These are phyloP conservation scores for Melipona bicolor DNA, from an alignment of 2,888 invertebrate genomes.

Conservation along the genomic window DNA sequence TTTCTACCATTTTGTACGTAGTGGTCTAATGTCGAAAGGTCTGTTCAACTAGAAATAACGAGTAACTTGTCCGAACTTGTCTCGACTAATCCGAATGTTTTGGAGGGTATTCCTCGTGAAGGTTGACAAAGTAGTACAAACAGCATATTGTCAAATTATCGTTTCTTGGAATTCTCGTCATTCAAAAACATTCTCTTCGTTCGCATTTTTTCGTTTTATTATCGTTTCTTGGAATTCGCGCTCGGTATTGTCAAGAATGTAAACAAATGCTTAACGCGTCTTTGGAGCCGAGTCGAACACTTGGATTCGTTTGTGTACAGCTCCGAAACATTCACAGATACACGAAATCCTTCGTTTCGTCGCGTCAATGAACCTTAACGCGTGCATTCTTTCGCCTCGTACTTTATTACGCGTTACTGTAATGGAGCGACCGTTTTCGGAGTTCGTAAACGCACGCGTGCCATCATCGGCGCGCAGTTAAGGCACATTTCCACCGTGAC, in stretches of 20 bases:
- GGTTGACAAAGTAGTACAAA: not conserved
- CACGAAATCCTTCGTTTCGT: not conserved
- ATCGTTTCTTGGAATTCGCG: not conserved
- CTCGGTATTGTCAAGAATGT: not conserved
- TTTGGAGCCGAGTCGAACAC: not conserved
- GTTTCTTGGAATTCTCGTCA: not conserved
- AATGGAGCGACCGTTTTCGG: slow-evolving; percentile 18
- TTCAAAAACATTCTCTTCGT: not conserved
- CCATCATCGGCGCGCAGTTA: not conserved
- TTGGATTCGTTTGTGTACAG: not conserved
- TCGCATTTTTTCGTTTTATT: not conserved
- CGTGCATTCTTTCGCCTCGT: not conserved
- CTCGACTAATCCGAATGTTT: not conserved
- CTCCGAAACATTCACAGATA: not conserved
- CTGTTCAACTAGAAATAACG: no score
- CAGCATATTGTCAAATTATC: not conserved
- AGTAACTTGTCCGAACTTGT: no score
- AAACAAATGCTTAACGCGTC: slow-evolving; percentile 15
- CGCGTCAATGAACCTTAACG: not conserved
- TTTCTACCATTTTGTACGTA: not conserved
- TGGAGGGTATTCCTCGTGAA: no score
- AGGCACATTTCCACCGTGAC: slow-evolving; percentile 41
- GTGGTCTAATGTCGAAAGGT: not conserved
- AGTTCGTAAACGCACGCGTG: not conserved
- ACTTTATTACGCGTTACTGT: not conserved